Evolutionary conservation across 2,113 vertebrate species (phyloP).

Genomic region (Ploceus nigricollis): DNA sequence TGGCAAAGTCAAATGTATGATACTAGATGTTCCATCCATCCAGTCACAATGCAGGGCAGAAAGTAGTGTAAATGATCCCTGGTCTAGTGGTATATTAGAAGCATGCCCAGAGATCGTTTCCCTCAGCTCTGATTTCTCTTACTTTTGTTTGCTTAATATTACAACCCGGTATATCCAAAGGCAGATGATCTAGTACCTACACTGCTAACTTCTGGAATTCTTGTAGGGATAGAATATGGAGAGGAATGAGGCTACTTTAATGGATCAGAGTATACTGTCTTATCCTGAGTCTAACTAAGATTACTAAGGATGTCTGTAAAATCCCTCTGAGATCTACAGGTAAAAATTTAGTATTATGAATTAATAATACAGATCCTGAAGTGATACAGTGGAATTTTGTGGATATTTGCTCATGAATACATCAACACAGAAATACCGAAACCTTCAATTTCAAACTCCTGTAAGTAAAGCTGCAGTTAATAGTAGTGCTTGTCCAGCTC

Average conservation of each 20-base stretch:
- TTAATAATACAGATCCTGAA: conserved; percentile 4
- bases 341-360: conserved; percentile 16
- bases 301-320: not conserved
- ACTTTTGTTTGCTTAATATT: not conserved
- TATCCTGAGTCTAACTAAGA: not conserved
- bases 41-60: not conserved
- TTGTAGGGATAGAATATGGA: not conserved
- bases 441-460: not conserved
- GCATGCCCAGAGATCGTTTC: not conserved
- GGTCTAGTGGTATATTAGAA: not conserved
- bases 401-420: conserved; percentile 4
- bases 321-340: not conserved
- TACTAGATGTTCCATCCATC: not conserved
- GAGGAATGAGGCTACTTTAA: not conserved
- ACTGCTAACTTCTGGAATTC: not conserved
- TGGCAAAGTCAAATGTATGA: not conserved
- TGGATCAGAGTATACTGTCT: not conserved
- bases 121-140: not conserved
- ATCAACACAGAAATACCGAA: not conserved
- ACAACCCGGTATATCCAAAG: not conserved
- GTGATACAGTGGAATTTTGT: conserved; percentile 1
- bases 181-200: not conserved
- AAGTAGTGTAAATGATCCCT: not conserved
- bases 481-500: not conserved
- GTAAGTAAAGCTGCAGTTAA: not conserved